Conservation (phyloP, 2,888 invertebrate genomes). For the Nomada fucata region DNA sequence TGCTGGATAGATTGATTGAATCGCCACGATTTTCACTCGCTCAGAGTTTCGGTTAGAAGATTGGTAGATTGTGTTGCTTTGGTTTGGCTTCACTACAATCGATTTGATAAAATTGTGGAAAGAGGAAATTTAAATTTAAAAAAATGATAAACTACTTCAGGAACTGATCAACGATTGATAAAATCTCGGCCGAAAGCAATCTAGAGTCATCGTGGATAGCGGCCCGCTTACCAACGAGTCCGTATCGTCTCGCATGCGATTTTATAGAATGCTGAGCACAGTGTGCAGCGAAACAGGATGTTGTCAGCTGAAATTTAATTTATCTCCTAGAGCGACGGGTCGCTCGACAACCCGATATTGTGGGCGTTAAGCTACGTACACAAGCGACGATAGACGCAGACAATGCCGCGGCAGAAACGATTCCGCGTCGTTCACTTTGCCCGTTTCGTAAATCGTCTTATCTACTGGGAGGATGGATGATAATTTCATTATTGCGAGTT, state of each 20-base stretch:
- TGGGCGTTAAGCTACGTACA: slow-evolving; percentile 73
- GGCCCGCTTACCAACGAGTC: slow-evolving; percentile 51
- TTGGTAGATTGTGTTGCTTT: too few species aligned
- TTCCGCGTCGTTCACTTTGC: slow-evolving; percentile 51
- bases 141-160: too few species aligned
- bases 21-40: too few species aligned
- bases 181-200: slow-evolving; percentile 31
- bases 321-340: slow-evolving; percentile 72
- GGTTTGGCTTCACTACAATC: too few species aligned
- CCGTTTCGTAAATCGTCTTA: slow-evolving; percentile 44
- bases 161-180: background rate
- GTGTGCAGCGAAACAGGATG: slow-evolving; percentile 73
- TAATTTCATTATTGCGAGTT: slow-evolving; percentile 35
- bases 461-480: slow-evolving; percentile 29
- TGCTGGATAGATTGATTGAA: too few species aligned
- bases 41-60: too few species aligned
- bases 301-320: slow-evolving; percentile 76
- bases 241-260: slow-evolving; percentile 71
- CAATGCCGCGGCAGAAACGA: slow-evolving; percentile 44
- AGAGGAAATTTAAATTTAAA: too few species aligned
- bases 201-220: slow-evolving; percentile 59
- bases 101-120: background rate
- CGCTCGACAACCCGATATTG: slow-evolving; percentile 73
- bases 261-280: slow-evolving; percentile 74
- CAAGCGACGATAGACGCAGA: slow-evolving; percentile 54